Evolutionary conservation across 2,113 vertebrate genomes (phyloP).

Genomic region (Peromyscus californicus): DNA sequence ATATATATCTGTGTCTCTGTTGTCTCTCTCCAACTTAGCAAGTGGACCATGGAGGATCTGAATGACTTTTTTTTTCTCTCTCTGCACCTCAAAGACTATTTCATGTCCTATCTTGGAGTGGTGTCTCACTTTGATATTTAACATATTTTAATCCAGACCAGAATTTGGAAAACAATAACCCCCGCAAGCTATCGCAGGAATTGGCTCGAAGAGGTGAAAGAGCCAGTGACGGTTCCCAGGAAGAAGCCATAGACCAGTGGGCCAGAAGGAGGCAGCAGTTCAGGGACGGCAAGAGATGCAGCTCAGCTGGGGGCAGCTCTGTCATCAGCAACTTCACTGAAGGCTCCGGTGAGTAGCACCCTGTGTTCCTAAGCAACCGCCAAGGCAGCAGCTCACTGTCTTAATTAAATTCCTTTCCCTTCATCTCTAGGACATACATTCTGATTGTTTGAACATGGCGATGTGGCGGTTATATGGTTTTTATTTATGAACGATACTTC

Average conservation of each 20-base stretch:
- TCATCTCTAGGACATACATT: not conserved
- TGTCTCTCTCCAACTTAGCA: constrained; percentile 14
- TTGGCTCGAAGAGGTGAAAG: constrained; percentile 84
- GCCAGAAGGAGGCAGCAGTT: constrained; percentile 92
- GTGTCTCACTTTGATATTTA: constrained; percentile 39
- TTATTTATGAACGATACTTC: not conserved
- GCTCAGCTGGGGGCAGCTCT: constrained; percentile 91
- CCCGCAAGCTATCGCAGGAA: constrained; percentile 84
- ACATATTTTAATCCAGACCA: constrained; percentile 82
- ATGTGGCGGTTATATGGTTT: not conserved
- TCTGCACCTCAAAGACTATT: not conserved
- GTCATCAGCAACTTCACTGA: constrained; percentile 93
- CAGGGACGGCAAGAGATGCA: constrained; percentile 91
- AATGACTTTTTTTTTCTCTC: not conserved
- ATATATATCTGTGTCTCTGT: not conserved
- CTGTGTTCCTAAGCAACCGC: not conserved
- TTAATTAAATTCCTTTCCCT: not conserved
- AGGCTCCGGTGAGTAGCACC: constrained; percentile 89
- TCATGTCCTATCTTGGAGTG: constrained; percentile 1
- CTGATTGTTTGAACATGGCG: constrained; percentile 2
- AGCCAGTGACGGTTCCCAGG: constrained; percentile 83
- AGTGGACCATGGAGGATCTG: not conserved
- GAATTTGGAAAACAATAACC: constrained; percentile 87
- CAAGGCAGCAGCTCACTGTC: not conserved
- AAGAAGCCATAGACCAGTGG: constrained; percentile 91